Conservation (phyloP, 2,888 invertebrate genomes). For the Drosophila ustulata region DNA sequence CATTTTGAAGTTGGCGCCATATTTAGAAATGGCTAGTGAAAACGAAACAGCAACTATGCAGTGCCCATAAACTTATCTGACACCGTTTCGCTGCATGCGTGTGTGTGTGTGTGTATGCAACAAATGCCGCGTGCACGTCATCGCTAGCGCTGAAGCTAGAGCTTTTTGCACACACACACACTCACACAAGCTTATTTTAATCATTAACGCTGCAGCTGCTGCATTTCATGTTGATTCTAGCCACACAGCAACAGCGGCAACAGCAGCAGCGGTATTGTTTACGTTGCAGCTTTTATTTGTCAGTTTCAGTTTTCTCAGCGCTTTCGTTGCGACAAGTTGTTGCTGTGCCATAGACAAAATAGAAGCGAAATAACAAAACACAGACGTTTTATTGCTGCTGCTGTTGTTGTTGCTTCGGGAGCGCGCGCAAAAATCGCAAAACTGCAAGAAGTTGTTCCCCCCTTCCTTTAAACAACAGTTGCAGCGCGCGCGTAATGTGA, state of each 20-base stretch:
- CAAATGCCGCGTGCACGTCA: slow-evolving; percentile 76
- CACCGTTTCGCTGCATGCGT: slow-evolving; percentile 11
- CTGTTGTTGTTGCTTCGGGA: slow-evolving; percentile 5
- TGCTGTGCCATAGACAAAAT: slow-evolving; percentile 42
- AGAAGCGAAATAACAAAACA: slow-evolving; percentile 5
- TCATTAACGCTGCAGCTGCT: slow-evolving; percentile 61
- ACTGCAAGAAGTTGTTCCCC: not conserved
- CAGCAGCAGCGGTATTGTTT: slow-evolving; percentile 55
- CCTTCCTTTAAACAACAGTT: not conserved
- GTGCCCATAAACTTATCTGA: slow-evolving; percentile 16
- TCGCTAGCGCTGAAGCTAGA: slow-evolving; percentile 43
- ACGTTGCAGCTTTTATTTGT: slow-evolving; percentile 75
- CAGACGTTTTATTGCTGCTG: slow-evolving; percentile 18
- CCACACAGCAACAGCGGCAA: slow-evolving; percentile 15
- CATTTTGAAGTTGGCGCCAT: not conserved
- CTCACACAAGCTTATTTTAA: slow-evolving; percentile 58
- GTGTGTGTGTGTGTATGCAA: slow-evolving; percentile 54
- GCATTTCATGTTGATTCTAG: slow-evolving; percentile 63
- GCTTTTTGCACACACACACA: slow-evolving; percentile 43
- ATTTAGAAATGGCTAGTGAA: not conserved
- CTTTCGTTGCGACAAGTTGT: slow-evolving; percentile 83
- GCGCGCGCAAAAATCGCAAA: slow-evolving; percentile 47
- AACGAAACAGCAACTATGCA: not conserved
- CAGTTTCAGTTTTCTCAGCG: slow-evolving; percentile 82
- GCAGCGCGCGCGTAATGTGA: slow-evolving; percentile 1